Percentiles rank a stretch among this genome's conserved stretches.
These are phyloP conservation scores for Callionymus lyra DNA, from an alignment of 2,113 vertebrate species.

Conservation along the genomic window DNA sequence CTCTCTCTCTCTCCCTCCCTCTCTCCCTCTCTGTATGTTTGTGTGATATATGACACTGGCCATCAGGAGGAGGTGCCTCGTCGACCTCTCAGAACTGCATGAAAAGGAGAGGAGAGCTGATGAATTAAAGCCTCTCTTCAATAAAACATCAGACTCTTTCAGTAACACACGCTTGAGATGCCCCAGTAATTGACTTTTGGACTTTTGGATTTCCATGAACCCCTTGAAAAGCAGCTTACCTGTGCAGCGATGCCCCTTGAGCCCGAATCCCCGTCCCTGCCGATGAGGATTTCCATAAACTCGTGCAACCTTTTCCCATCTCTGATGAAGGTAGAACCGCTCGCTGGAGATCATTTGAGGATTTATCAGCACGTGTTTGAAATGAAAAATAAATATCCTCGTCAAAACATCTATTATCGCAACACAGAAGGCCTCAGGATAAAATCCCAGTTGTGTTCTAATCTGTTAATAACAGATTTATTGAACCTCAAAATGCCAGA, in stretches of 20 bases:
- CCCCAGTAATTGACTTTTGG: constrained; percentile 74
- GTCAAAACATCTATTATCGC: constrained; percentile 10
- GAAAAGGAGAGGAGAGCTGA: constrained; percentile 61
- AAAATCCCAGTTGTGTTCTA: not conserved
- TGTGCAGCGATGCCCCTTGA: constrained; percentile 66
- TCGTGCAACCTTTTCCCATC: constrained; percentile 22
- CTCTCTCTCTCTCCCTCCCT: too few species aligned
- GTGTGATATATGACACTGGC: constrained; percentile 67
- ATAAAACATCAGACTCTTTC: constrained; percentile 76
- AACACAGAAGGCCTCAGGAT: not conserved
- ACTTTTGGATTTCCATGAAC: constrained; percentile 73
- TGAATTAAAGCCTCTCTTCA: constrained; percentile 73
- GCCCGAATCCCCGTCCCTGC: constrained; percentile 47
- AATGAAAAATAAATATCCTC: constrained; percentile 44
- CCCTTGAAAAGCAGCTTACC: constrained; percentile 70
- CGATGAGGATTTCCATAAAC: constrained; percentile 64
- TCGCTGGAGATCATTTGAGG: constrained; percentile 62
- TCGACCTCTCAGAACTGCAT: constrained; percentile 59
- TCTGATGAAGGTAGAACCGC: constrained; percentile 53
- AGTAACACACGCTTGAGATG: constrained; percentile 73
- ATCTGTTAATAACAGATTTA: too few species aligned
- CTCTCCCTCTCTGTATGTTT: constrained; percentile 27
- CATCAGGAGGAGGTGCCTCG: constrained; percentile 62
- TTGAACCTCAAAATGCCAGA: not conserved
- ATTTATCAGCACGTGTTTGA: constrained; percentile 59